These are phyloP conservation scores for Megalops atlanticus DNA, from an alignment of 2,113 vertebrate species.

Conservation along the genomic window DNA sequence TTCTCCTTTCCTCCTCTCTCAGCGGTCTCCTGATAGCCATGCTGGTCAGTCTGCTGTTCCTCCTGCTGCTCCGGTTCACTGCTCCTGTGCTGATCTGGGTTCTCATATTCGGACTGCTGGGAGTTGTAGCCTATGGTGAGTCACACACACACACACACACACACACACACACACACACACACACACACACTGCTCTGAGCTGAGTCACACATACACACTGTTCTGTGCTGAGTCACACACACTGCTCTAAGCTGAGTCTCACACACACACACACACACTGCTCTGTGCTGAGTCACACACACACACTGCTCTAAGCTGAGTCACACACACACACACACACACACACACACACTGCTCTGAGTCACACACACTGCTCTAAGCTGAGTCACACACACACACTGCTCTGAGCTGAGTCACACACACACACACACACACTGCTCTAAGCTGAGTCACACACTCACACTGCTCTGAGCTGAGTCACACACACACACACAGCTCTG, in stretches of 20 bases:
- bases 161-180: too few relatives aligned
- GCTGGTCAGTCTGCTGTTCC: conserved; percentile 80
- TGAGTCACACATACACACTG: not conserved
- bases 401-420: too few relatives aligned
- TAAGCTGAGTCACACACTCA: conserved; percentile 46
- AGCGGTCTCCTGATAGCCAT: conserved; percentile 80
- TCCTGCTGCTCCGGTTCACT: conserved; percentile 79
- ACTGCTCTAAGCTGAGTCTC: too few relatives aligned
- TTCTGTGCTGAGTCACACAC: too few relatives aligned
- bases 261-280: too few relatives aligned
- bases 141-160: not conserved
- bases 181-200: too few relatives aligned
- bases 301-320: too few relatives aligned
- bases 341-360: too few relatives aligned
- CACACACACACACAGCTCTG: too few relatives aligned
- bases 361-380: not conserved
- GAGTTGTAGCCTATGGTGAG: conserved; percentile 77
- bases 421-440: too few relatives aligned
- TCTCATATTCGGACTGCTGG: conserved; percentile 78
- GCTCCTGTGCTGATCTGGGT: conserved; percentile 81
- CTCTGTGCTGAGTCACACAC: conserved; percentile 69
- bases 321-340: too few relatives aligned
- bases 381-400: not conserved
- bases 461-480: too few relatives aligned
- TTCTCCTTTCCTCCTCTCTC: not conserved